Evolutionary conservation across 1,140 invertebrate species (phyloP).

Genomic region (Lysiphlebus fabarum): DNA sequence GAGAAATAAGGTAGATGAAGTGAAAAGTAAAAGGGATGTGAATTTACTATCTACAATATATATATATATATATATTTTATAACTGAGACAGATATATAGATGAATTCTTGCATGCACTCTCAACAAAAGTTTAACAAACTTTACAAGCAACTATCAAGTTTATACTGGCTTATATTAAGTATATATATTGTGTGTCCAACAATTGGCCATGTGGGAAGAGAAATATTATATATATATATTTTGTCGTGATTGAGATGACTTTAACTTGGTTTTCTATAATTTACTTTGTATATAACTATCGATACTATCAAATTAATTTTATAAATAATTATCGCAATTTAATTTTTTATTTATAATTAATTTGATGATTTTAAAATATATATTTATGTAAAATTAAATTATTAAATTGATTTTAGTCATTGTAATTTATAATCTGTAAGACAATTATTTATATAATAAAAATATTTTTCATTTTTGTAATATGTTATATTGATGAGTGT

Average conservation of each 20-base stretch:
- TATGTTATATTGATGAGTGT: not conserved
- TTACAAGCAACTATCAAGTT: slow-evolving; percentile 30
- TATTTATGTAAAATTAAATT: no score
- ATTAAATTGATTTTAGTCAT: no score
- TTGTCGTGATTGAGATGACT: slow-evolving; percentile 37
- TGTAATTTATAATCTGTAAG: no score
- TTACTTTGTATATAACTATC: slow-evolving; percentile 4
- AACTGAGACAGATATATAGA: not conserved
- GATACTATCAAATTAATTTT: not conserved
- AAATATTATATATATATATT: no score
- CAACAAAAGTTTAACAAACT: no score
- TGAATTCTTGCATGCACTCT: not conserved
- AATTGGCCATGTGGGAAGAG: slow-evolving; percentile 37
- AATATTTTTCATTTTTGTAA: no score
- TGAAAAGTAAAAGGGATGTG: slow-evolving; percentile 7
- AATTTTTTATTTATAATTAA: no score
- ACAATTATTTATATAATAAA: no score
- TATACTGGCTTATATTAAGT: slow-evolving; percentile 10
- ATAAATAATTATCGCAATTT: no score
- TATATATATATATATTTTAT: no score
- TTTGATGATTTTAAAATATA: no score
- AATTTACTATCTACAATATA: no score
- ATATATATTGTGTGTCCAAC: slow-evolving; percentile 24
- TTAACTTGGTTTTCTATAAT: slow-evolving; percentile 17
- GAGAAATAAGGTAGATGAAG: slow-evolving; percentile 23